Evolutionary conservation across 2,888 invertebrate genomes (phyloP), one percentile per base, ranked within the genome.

Genomic region (Microctonus hyperodae): DNA sequence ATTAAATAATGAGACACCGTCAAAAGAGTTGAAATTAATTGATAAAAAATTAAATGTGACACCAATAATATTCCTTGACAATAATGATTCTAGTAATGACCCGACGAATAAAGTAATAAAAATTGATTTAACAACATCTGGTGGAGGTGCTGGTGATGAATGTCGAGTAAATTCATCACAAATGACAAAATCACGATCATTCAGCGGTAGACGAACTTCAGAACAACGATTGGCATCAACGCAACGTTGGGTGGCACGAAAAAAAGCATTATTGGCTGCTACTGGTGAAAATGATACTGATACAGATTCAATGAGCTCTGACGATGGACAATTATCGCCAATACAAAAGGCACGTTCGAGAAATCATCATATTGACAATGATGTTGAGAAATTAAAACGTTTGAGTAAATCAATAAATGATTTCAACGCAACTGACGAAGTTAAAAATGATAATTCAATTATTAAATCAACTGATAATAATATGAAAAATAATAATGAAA

Each of bases 221-320:
- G 79, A 81, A 20, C 73, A 78, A 35, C 73, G 83, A 25, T 78
- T 76, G 66, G 82, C 80, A 7, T 83, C 78, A 4, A 82, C 82
- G 0, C 81, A 81, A 69, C 80, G 83, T 35, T 84, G 83, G 83
- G 81, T 79, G 0, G 83, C 79, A 1, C 76, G 83, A n/a, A 83
- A 83, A 59, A 81, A 78, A 37, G 83, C 83, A 0, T 70, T 82
- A 3, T 70, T 82, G 28, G 83, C 79, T 5, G 81, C 82, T 1
- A 81, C 78, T 6, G 83, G 83, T 1, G 78, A 81, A 60, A 72
- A 74, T 9, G 75, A 74, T 1, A 80, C 82, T 0, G 83, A 84
- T 58, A 80, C 80, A 20, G 83, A 84, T 56, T 83, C 83, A 0
- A 70, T 74, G 44, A 74, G 59, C 20, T 79, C 81, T 0, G 82